phyloP scores from a whole-genome alignment of 1,140 invertebrate species.

The Apolygus lucorum region DNA sequence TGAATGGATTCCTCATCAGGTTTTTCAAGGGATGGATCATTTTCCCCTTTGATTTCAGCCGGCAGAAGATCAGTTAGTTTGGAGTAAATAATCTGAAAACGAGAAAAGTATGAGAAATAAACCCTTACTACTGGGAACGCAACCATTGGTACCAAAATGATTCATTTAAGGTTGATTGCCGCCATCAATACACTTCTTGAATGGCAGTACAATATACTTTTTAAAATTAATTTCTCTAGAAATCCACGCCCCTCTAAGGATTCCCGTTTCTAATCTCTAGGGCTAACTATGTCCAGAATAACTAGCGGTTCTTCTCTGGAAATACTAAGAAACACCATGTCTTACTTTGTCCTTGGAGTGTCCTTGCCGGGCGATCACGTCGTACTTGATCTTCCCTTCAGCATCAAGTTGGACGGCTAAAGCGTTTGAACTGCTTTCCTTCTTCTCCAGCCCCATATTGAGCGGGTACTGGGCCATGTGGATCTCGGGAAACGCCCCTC shows the following conservation, averaged over 20 bases:
- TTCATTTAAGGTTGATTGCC: too few relatives aligned
- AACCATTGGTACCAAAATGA: too few relatives aligned
- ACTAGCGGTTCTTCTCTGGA: too few relatives aligned
- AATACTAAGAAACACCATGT: too few relatives aligned
- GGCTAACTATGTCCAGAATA: too few relatives aligned
- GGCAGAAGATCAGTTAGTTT: conserved; percentile 89
- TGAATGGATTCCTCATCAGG: conserved; percentile 77
- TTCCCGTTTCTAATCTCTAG: too few relatives aligned
- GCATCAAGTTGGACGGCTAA: conserved; percentile 89
- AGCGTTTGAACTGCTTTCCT: conserved; percentile 75
- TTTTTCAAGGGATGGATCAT: conserved; percentile 78
- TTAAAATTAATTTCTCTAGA: too few relatives aligned
- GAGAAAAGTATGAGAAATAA: background rate
- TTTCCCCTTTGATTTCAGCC: conserved; percentile 83
- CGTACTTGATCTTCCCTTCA: conserved; percentile 93
- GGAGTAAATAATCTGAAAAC: conserved; percentile 80
- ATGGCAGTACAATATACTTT: too few relatives aligned
- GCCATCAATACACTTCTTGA: too few relatives aligned
- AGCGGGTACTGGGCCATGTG: conserved; percentile 94
- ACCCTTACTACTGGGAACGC: too few relatives aligned
- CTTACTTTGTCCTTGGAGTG: conserved; percentile 88
- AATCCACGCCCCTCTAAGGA: too few relatives aligned
- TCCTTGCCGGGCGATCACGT: conserved; percentile 88
- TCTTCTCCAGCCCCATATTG: conserved; percentile 66
- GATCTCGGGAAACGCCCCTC: conserved; percentile 97